phyloP scores from a whole-genome alignment of 2,888 invertebrate species.

The Leptarthrus brevirostris region DNA sequence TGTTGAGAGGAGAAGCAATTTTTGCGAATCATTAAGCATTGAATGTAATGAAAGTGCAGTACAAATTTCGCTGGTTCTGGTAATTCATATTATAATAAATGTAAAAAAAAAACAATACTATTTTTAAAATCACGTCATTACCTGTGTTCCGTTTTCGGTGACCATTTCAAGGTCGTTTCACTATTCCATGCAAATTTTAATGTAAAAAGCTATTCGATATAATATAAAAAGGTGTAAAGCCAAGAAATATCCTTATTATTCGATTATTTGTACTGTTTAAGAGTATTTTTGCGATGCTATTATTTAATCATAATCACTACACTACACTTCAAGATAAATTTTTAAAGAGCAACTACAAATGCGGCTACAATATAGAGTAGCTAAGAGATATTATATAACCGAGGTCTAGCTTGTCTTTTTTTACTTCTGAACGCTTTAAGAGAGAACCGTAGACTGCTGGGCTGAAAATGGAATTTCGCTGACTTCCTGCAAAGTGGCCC shows the following conservation, averaged over 20 bases:
- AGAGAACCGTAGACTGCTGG: slow-evolving; percentile 54
- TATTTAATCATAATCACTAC: slow-evolving; percentile 40
- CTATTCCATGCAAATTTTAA: slow-evolving; percentile 41
- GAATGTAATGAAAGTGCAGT: too few relatives aligned
- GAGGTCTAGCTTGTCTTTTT: slow-evolving; percentile 19
- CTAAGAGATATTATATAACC: slow-evolving; percentile 50
- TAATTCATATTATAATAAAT: too few relatives aligned
- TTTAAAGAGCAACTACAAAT: neutral
- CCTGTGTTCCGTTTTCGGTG: slow-evolving; percentile 68
- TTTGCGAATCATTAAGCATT: neutral
- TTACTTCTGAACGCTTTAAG: slow-evolving; percentile 52
- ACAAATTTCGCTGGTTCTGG: too few relatives aligned
- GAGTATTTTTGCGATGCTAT: neutral
- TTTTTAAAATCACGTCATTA: slow-evolving; percentile 56
- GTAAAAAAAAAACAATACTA: too few relatives aligned
- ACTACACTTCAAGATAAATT: slow-evolving; percentile 29
- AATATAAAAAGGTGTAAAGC: slow-evolving; percentile 22
- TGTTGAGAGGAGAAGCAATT: slow-evolving; percentile 51
- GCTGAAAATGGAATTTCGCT: slow-evolving; percentile 47
- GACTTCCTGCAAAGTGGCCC: slow-evolving; percentile 38
- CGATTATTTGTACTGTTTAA: slow-evolving; percentile 21
- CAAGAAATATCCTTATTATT: slow-evolving; percentile 4
- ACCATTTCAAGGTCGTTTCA: slow-evolving; percentile 61
- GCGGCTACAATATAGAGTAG: slow-evolving; percentile 39
- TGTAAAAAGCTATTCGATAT: slow-evolving; percentile 7